Conservation (phyloP, 2,888 invertebrate species). For the Cetonia aurata region DNA sequence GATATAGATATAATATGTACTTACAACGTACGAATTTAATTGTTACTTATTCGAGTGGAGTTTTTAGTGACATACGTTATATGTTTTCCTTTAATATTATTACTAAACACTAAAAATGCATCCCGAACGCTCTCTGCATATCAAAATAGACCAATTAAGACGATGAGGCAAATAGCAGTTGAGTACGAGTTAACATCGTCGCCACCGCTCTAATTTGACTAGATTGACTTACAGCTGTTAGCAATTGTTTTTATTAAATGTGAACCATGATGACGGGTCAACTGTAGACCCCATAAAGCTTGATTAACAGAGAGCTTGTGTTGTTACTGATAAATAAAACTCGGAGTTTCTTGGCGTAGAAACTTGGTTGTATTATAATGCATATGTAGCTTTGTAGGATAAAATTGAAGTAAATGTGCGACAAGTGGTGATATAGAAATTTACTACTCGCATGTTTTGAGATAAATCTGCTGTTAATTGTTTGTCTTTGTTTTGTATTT, state of each 20-base stretch:
- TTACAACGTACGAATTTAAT: no score
- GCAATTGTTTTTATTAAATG: slow-evolving; percentile 65
- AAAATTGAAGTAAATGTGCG: slow-evolving; percentile 3
- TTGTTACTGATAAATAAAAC: slow-evolving; percentile 35
- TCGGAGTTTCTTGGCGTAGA: slow-evolving; percentile 34
- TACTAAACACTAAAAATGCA: slow-evolving; percentile 19
- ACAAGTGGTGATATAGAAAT: neutral
- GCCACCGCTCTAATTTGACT: slow-evolving; percentile 59
- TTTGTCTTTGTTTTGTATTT: no score
- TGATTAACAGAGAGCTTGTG: slow-evolving; percentile 33
- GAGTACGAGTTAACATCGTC: slow-evolving; percentile 46
- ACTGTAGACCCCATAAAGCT: slow-evolving; percentile 46
- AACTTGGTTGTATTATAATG: slow-evolving; percentile 15
- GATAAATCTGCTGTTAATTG: no score
- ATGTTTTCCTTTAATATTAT: no score
- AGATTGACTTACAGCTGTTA: slow-evolving; percentile 64
- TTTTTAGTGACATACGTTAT: no score
- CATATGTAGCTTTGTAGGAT: slow-evolving; percentile 1
- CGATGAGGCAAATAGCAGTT: slow-evolving; percentile 43
- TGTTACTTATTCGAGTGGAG: no score
- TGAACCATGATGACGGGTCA: slow-evolving; percentile 59
- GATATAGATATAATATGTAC: no score
- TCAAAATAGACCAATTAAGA: slow-evolving; percentile 51
- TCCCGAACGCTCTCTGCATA: slow-evolving; percentile 36
- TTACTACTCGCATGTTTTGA: no score